Evolutionary conservation across 2,113 vertebrate species (phyloP), one percentile per base, ranked within the genome.

Genomic region (Archilochus colubris): DNA sequence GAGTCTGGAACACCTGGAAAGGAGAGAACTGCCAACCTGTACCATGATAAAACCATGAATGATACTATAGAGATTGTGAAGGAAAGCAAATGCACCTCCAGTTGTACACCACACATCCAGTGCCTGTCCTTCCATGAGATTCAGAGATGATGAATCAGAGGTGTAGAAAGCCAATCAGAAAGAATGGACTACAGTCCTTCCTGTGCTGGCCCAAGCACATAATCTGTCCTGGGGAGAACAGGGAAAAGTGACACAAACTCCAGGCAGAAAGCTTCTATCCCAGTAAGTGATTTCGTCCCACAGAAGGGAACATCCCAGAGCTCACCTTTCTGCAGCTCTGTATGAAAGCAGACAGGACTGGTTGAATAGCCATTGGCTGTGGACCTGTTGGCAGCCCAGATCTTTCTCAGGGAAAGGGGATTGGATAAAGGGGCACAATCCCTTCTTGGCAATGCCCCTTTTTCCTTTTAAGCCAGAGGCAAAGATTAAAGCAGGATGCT

Each of bases 41-140:
- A 50, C 36, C 61, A 20, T 12, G 33, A 43, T 43, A 55, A 33
- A 64, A 14, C 8, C 23, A 22, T 59, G 31, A 55, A 72, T 44
- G 67, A 19, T 22, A 12, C 20, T 11, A 10, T 0, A 76, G 33
- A 67, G 62, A 48, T 36, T 0, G 0, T 53, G 79, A 64, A 79
- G 43, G 53, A 89, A 74, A 91, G 36, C 31, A 83, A 22, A 44
- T 51, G 53, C 8, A 2, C 68, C 82, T 76, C 18, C 40, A 57
- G 50, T 30, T 36, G 23, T 66, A 25, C 15, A 33, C 6, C 13
- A 50, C 21, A 73, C 53, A 27, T 33, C 5, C 30, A 66, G 25
- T 50, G 40, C 50, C 44, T 76, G 44, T 58, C 31, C 27, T 82
- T 72, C 63, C 40, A 27, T 27, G 36, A 73, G 40, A 64, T 88